These are phyloP conservation scores for Lasiurus borealis DNA, from an alignment of 2,113 vertebrate species.

Conservation along the genomic window DNA sequence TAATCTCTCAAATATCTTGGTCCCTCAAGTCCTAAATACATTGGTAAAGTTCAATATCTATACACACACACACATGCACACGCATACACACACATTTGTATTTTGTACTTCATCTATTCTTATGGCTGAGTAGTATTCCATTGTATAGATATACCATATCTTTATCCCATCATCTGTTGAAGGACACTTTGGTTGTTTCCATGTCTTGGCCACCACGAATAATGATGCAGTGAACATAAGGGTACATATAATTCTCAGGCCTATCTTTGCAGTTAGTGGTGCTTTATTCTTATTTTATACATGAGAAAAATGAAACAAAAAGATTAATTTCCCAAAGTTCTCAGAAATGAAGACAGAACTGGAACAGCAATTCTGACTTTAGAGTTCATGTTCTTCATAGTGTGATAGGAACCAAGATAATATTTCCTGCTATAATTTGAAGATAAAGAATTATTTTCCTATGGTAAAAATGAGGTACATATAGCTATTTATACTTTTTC, in stretches of 20 bases:
- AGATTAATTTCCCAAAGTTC: background rate
- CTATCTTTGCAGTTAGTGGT: background rate
- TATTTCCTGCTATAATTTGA: background rate
- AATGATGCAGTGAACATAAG: background rate
- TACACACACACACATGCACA: background rate
- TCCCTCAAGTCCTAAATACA: background rate
- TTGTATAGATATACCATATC: background rate
- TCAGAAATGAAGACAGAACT: background rate
- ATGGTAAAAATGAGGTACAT: background rate
- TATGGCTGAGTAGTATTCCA: background rate
- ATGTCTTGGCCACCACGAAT: background rate
- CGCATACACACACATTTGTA: background rate
- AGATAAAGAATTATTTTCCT: background rate
- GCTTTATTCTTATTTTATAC: background rate
- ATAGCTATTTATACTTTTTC: background rate
- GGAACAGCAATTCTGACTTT: background rate
- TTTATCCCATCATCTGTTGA: background rate
- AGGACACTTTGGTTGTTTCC: background rate
- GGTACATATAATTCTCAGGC: background rate
- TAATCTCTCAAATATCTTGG: background rate
- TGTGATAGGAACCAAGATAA: background rate
- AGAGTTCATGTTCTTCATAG: background rate
- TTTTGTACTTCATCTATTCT: background rate
- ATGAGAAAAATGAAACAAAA: background rate
- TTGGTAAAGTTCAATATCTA: background rate